Conservation (phyloP, 2,113 vertebrate genomes). For the Vanacampus margaritifer region DNA sequence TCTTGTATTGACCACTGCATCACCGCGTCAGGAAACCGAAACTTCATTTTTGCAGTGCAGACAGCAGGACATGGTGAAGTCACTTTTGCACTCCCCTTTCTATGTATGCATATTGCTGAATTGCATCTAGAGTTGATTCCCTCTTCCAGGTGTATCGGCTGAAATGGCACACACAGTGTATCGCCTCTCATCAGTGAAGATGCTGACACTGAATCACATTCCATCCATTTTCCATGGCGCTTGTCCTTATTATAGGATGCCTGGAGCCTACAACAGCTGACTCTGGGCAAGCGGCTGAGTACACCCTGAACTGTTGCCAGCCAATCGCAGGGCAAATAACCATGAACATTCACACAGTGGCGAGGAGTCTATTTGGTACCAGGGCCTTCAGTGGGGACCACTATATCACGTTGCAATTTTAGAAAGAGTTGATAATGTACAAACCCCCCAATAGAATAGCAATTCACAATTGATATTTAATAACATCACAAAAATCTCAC, state of each 20-base stretch:
- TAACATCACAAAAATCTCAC: too few species aligned
- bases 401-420: not conserved
- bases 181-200: slow-evolving; percentile 19
- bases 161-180: slow-evolving; percentile 16
- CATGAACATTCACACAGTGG: not conserved
- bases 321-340: too few species aligned
- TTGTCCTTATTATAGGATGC: not conserved
- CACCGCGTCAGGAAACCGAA: slow-evolving; percentile 4
- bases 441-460: too few species aligned
- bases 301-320: too few species aligned
- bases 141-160: slow-evolving; percentile 6
- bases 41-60: slow-evolving; percentile 5
- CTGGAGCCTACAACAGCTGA: too few species aligned
- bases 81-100: not conserved
- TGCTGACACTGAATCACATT: not conserved
- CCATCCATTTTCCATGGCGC: not conserved
- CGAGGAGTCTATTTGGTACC: not conserved
- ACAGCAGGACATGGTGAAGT: not conserved
- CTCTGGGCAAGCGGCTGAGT: too few species aligned
- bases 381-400: not conserved
- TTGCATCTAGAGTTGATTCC: not conserved
- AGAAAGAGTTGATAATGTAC: too few species aligned
- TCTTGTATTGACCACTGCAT: slow-evolving; percentile 4
- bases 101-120: not conserved
- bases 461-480: too few species aligned